Conservation (phyloP, 2,797 vertebrate genomes). For the Erethizon dorsatum region DNA sequence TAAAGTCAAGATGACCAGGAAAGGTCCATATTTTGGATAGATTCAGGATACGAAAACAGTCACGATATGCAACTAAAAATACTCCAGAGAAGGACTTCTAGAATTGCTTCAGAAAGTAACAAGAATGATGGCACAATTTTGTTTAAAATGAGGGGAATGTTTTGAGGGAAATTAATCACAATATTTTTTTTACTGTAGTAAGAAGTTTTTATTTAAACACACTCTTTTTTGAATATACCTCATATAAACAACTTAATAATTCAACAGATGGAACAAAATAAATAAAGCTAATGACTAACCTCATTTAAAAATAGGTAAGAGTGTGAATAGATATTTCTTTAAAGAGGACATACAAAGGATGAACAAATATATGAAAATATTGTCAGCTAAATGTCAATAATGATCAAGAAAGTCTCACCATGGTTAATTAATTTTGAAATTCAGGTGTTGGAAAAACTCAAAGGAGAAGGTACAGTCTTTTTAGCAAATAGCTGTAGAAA, state of each 20-base stretch:
- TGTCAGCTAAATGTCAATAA: background rate
- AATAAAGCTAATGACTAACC: background rate
- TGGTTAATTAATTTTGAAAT: background rate
- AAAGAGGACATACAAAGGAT: background rate
- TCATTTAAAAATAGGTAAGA: background rate
- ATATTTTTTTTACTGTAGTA: background rate
- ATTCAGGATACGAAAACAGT: background rate
- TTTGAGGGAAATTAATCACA: background rate
- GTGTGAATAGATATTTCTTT: background rate
- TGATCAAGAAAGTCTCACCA: background rate
- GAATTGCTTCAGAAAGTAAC: background rate
- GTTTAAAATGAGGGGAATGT: background rate
- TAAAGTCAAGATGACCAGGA: background rate
- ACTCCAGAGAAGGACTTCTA: background rate
- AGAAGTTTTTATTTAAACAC: background rate
- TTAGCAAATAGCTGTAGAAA: background rate
- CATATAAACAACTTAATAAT: background rate
- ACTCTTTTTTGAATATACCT: background rate
- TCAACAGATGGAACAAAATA: background rate
- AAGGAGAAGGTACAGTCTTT: background rate
- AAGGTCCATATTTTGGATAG: background rate
- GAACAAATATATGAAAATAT: background rate
- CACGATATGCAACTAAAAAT: background rate
- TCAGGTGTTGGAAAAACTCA: background rate
- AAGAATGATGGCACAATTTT: background rate